Evolutionary conservation across 2,113 vertebrate genomes (phyloP).

Genomic region (Solea solea): DNA sequence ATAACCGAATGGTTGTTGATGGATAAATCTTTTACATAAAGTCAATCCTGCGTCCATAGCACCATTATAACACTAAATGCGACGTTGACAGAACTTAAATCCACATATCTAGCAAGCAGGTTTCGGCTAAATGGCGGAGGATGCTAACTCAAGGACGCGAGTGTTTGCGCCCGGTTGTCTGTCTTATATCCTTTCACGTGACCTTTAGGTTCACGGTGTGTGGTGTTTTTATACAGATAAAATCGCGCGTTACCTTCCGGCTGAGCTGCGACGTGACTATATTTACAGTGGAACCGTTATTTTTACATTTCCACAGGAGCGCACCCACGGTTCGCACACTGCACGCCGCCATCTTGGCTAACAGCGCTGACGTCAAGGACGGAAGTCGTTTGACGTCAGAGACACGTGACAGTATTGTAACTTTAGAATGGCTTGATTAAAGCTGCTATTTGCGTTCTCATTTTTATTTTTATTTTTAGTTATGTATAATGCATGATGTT

Average conservation of each 20-base stretch:
- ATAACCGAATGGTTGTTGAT: slow-evolving; percentile 2
- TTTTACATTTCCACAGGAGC: slow-evolving; percentile 66
- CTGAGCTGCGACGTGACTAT: slow-evolving; percentile 14
- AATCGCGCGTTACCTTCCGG: slow-evolving; percentile 48
- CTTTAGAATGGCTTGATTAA: too few species aligned
- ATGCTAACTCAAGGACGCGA: slow-evolving; percentile 54
- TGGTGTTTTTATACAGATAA: background rate
- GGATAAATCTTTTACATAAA: accelerated
- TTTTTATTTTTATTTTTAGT: too few species aligned
- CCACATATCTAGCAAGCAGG: background rate
- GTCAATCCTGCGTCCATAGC: accelerated
- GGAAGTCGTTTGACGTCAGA: slow-evolving; percentile 41
- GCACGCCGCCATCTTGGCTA: slow-evolving; percentile 76
- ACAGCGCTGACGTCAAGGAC: slow-evolving; percentile 1
- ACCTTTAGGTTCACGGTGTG: accelerated
- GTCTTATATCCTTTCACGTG: background rate
- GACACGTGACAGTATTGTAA: background rate
- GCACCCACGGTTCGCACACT: slow-evolving; percentile 41
- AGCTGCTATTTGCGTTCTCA: too few species aligned
- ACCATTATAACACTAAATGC: accelerated
- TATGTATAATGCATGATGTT: too few species aligned
- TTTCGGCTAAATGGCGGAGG: slow-evolving; percentile 16
- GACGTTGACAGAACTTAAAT: accelerated
- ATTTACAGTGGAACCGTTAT: slow-evolving; percentile 18
- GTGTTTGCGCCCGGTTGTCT: accelerated